Conservation (phyloP, 2,888 invertebrate species). For the Atrina japonica region DNA sequence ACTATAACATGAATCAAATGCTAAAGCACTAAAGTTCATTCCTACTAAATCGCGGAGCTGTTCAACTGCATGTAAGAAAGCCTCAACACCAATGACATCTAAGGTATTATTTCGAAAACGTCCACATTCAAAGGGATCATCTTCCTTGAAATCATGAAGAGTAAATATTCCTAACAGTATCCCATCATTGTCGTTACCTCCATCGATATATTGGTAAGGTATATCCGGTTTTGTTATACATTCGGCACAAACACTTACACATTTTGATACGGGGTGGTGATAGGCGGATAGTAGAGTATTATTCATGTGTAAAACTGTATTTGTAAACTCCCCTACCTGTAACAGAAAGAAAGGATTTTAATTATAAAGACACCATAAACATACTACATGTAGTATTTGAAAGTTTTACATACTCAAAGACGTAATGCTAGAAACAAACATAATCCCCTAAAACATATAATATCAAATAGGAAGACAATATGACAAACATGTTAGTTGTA, state of each 20-base stretch:
- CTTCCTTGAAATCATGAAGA: constrained; percentile 57
- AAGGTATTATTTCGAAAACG: constrained; percentile 58
- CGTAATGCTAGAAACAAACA: too few species aligned
- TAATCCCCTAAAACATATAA: too few species aligned
- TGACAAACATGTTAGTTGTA: too few species aligned
- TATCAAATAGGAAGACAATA: too few species aligned
- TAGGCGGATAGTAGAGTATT: not conserved
- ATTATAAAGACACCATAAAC: too few species aligned
- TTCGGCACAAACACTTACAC: constrained; percentile 54
- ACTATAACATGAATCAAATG: constrained; percentile 75
- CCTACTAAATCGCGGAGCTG: constrained; percentile 50
- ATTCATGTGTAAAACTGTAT: constrained; percentile 22
- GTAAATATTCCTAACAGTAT: constrained; percentile 71
- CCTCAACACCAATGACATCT: constrained; percentile 68
- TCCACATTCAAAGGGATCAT: constrained; percentile 62
- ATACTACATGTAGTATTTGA: too few species aligned
- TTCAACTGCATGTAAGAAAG: constrained; percentile 63
- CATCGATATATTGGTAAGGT: constrained; percentile 58
- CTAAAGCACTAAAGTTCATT: constrained; percentile 70
- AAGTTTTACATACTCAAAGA: too few species aligned
- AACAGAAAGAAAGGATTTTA: constrained; percentile 16
- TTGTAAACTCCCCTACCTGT: constrained; percentile 54
- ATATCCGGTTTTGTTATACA: constrained; percentile 55
- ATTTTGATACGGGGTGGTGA: constrained; percentile 53
- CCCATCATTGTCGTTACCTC: constrained; percentile 57